Evolutionary conservation across 2,113 vertebrate species (phyloP).

Genomic region (Tupaia tana): DNA sequence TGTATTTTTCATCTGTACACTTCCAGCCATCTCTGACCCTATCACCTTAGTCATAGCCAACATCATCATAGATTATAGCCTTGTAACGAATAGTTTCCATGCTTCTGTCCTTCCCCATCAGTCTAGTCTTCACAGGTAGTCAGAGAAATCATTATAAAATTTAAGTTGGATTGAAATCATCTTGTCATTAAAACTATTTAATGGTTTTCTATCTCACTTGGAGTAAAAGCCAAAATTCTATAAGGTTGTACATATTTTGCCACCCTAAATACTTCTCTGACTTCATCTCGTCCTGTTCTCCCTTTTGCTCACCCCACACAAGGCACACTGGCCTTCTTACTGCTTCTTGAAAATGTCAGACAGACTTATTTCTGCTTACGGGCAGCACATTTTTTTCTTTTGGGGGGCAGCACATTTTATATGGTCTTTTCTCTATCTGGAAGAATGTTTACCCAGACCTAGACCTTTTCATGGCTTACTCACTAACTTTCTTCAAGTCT

Average conservation of each 20-base stretch:
- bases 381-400: not conserved
- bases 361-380: not conserved
- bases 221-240: not conserved
- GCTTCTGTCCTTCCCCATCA: not conserved
- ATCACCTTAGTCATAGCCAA: not conserved
- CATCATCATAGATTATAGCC: not conserved
- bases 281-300: not conserved
- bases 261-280: not conserved
- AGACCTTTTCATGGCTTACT: not conserved
- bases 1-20: not conserved
- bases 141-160: not conserved
- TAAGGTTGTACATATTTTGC: not conserved
- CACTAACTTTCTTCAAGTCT: conserved; percentile 4
- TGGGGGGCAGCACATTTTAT: not conserved
- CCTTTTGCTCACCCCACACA: not conserved
- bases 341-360: conserved; percentile 17
- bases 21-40: not conserved
- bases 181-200: not conserved
- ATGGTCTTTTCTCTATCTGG: not conserved
- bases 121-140: not conserved
- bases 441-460: not conserved
- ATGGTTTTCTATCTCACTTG: not conserved
- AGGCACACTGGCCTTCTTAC: not conserved
- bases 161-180: not conserved
- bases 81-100: not conserved